Percentiles rank a stretch among this genome's conserved stretches.
phyloP scores from a whole-genome alignment of 2,888 invertebrate species.

The Parthenolecanium corni region DNA sequence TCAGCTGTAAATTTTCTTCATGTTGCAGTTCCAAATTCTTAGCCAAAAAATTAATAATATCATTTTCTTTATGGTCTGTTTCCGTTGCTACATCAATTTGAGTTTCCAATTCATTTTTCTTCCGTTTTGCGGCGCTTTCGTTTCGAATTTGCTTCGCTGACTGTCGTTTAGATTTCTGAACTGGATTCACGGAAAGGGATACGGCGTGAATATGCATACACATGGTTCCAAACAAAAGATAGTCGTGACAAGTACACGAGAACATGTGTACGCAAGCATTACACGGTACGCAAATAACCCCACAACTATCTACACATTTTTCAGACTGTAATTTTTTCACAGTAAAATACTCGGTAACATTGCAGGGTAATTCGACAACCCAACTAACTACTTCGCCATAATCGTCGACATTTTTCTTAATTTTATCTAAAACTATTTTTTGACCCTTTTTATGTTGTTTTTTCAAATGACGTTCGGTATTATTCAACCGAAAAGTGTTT shows the following conservation, averaged over 20 bases:
- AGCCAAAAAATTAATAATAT: constrained; percentile 15
- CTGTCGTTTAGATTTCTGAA: constrained; percentile 2
- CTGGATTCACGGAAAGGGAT: constrained; percentile 1
- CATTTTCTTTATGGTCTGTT: constrained; percentile 11
- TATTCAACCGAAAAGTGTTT: constrained; percentile 17
- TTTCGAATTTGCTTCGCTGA: background rate
- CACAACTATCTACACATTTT: constrained; percentile 11
- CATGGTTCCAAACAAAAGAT: constrained; percentile 13
- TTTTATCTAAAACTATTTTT: constrained; percentile 14
- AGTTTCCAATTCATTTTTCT: background rate
- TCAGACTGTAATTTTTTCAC: constrained; percentile 8
- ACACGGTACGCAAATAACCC: constrained; percentile 1
- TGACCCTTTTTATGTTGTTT: constrained; percentile 20
- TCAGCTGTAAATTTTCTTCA: background rate
- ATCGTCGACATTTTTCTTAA: constrained; percentile 13
- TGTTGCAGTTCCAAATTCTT: constrained; percentile 13
- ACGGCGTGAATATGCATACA: constrained; percentile 14
- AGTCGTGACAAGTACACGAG: constrained; percentile 21
- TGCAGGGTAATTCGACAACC: constrained; percentile 7
- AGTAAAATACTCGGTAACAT: constrained; percentile 3
- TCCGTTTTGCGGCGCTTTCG: background rate
- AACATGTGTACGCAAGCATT: constrained; percentile 11
- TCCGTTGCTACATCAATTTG: background rate
- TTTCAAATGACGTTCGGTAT: constrained; percentile 10
- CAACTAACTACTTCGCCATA: constrained; percentile 14